Conservation (phyloP, 2,113 vertebrate species). For the Poeciliopsis turrubarensis region DNA sequence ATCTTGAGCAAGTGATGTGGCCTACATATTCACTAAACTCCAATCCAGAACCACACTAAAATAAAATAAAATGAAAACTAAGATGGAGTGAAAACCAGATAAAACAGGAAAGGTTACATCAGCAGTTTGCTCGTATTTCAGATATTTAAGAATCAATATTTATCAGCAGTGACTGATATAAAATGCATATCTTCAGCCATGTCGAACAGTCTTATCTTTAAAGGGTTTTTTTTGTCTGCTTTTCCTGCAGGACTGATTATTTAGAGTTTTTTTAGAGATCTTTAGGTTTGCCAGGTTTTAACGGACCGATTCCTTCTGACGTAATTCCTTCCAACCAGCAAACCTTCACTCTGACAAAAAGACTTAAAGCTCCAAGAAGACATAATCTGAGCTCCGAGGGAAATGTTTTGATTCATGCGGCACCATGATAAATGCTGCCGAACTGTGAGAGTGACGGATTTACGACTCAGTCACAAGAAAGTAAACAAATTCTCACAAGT, state of each 20-base stretch:
- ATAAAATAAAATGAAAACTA: no score
- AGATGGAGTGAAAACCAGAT: no score
- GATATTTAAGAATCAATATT: no score
- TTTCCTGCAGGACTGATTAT: not conserved
- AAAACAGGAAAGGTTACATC: no score
- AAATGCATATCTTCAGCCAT: no score
- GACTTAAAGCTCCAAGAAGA: not conserved
- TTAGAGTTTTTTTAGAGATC: not conserved
- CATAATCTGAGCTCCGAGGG: not conserved
- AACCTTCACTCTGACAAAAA: slow-evolving; percentile 4
- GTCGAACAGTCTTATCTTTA: no score
- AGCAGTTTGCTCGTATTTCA: no score
- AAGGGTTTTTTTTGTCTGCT: not conserved
- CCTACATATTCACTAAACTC: no score
- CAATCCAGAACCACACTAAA: no score
- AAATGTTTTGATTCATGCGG: slow-evolving; percentile 15
- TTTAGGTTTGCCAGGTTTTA: not conserved
- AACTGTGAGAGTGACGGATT: slow-evolving; percentile 12
- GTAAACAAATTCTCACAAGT: slow-evolving; percentile 42
- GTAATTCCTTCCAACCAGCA: not conserved
- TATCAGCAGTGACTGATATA: no score
- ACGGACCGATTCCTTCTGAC: not conserved
- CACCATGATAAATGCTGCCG: slow-evolving; percentile 19
- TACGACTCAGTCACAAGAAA: slow-evolving; percentile 39
- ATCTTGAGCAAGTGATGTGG: no score